Evolutionary conservation across 2,113 vertebrate species (phyloP).

Genomic region (Lasiurus cinereus): DNA sequence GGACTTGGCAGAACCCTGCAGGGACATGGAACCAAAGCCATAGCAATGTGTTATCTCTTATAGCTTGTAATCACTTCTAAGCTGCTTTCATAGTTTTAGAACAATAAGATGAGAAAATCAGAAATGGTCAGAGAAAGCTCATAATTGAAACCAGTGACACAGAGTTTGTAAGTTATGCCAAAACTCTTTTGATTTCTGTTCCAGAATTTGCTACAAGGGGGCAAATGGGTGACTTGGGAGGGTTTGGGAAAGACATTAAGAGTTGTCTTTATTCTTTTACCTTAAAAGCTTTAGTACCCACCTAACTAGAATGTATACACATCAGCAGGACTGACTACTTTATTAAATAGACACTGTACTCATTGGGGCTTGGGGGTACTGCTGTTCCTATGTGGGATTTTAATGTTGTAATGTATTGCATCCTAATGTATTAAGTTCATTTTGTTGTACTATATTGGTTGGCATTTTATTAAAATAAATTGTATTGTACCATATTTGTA

Average conservation of each 20-base stretch:
- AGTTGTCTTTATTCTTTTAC: conserved; percentile 58
- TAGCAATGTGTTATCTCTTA: conserved; percentile 16
- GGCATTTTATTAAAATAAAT: conserved; percentile 81
- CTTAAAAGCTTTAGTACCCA: conserved; percentile 41
- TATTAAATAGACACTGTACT: conserved; percentile 65
- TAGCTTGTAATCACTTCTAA: conserved; percentile 41
- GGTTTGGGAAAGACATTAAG: neutral
- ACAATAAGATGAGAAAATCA: conserved; percentile 41
- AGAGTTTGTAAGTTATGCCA: conserved; percentile 46
- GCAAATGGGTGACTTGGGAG: conserved; percentile 34
- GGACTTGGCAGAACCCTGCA: conserved; percentile 54
- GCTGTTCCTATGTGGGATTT: conserved; percentile 70
- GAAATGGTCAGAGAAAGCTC: conserved; percentile 58
- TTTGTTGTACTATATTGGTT: conserved; percentile 80
- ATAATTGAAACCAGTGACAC: neutral
- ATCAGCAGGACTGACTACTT: conserved; percentile 72
- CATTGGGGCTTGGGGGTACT: conserved; percentile 67
- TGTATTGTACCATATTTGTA: conserved; percentile 79
- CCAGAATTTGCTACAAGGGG: conserved; percentile 26
- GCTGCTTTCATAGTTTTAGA: conserved; percentile 63
- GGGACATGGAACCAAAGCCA: conserved; percentile 40
- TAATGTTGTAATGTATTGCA: conserved; percentile 79
- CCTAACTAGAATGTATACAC: conserved; percentile 68
- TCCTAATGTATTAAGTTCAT: conserved; percentile 73
- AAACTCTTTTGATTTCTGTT: neutral